Base-by-base conservation (phyloP, 2,797 vertebrate species). In the Sebastes taczanowskii region DNA sequence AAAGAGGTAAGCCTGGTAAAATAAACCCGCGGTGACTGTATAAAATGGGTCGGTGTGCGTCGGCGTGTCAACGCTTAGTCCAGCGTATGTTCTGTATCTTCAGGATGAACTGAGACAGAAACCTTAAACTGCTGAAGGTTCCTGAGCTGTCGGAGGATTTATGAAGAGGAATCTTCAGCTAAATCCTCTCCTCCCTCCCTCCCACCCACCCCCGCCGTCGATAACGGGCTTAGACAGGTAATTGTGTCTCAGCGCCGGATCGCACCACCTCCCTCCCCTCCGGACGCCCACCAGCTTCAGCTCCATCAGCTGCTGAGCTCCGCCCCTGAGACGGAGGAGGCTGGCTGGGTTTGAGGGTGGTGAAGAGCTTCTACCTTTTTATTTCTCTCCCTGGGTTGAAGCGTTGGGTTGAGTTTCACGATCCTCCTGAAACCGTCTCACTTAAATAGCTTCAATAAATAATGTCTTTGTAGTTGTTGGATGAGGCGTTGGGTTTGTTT, bases 151-250 rank as follows among this genome's bases (percentile, higher is more conserved):
- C 18, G 0, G 55, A 60, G 46, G 80, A 81, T 81, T 74, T 82
- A 79, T 77, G 75, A 67, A 30, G 71, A 56, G 49, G 34, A 30
- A 49, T 70, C 70, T 80, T n/a, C 6, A 23, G 74, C 23, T 75
- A 46, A 82, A 76, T 67, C 74, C 76, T 35, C 32, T 10, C 9
- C 22, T 20, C 0, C 73, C 22, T 20, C 0, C 73, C 58, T 25
- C 18, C 68, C 23, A 23, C 23, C 23, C 23, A 42, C 34, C 4
- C 11, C 35, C 11, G 0, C 35, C 11, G 14, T 71, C 9, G 22
- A 85, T 83, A 71, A 86, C 77, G 62, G 73, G 66, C 72, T 83
- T 20, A 70, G 78, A 63, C 74, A 59, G 72, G 80, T 72, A 75
- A 83, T 73, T 74, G 67, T 56, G 61, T 77, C 70, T 62, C 22